Conservation (phyloP, 2,797 vertebrate species). For the Amphiprion clarkii region DNA sequence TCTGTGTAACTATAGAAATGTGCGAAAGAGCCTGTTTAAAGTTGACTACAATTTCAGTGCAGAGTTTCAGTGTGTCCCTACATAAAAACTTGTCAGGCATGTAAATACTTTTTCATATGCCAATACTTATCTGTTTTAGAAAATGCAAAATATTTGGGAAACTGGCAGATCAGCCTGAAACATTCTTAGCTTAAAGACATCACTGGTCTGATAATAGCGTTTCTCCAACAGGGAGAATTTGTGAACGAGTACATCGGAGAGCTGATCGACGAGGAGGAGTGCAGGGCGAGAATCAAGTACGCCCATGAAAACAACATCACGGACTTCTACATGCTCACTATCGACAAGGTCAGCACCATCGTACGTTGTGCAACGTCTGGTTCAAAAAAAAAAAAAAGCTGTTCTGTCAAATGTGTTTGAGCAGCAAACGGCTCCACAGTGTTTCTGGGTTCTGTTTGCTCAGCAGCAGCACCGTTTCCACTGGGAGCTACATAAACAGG, state of each 20-base stretch:
- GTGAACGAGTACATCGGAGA: conserved; percentile 99
- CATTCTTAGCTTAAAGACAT: not conserved
- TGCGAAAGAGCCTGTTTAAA: no score
- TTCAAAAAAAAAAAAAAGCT: not conserved
- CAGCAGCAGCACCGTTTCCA: conserved; percentile 49
- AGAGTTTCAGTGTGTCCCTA: no score
- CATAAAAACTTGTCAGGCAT: no score
- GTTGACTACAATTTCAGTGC: no score
- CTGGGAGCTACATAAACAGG: conserved; percentile 82
- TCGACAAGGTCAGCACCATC: conserved; percentile 91
- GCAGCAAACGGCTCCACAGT: conserved; percentile 70
- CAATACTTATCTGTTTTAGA: no score
- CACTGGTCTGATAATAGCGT: not conserved
- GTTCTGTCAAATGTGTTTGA: not conserved
- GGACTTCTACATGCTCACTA: conserved; percentile 99
- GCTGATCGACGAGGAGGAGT: conserved; percentile 97
- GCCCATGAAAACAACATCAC: conserved; percentile 97
- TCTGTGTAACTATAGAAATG: no score
- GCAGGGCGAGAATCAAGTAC: conserved; percentile 92
- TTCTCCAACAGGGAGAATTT: conserved; percentile 91
- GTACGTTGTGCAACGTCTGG: not conserved
- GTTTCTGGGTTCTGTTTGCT: conserved; percentile 58
- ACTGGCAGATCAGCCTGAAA: no score
- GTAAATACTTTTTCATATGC: no score
- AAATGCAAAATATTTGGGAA: no score